Evolutionary conservation across 2,797 vertebrate genomes (phyloP).

Genomic region (Enteromius fasciolatus): DNA sequence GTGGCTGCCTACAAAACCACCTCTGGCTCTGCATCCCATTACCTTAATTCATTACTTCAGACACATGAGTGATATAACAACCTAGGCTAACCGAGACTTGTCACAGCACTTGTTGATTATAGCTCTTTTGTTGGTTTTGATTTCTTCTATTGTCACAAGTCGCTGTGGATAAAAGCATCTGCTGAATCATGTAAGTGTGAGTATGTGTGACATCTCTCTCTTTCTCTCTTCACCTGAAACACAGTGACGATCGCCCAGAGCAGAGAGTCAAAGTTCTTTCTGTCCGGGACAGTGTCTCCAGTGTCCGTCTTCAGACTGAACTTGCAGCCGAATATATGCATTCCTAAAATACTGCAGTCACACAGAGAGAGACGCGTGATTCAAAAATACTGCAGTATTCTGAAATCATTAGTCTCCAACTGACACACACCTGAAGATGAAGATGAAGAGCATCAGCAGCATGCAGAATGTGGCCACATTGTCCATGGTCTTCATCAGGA

Average conservation of each 20-base stretch:
- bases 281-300: conserved; percentile 91
- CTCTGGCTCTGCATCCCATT: too few relatives aligned
- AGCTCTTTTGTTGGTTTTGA: background rate
- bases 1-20: too few relatives aligned
- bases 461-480: conserved; percentile 99
- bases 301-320: conserved; percentile 94
- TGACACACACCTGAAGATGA: conserved; percentile 90
- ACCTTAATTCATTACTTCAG: too few relatives aligned
- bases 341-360: conserved; percentile 89
- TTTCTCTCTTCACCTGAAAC: conserved; percentile 83
- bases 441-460: conserved; percentile 97
- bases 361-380: background rate
- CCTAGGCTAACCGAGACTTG: too few relatives aligned
- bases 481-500: conserved; percentile 99
- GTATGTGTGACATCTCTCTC: background rate
- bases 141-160: background rate
- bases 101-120: background rate
- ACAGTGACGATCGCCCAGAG: conserved; percentile 97
- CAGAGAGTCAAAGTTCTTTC: conserved; percentile 96
- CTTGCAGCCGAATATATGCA: conserved; percentile 98
- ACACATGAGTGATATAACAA: too few relatives aligned
- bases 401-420: background rate
- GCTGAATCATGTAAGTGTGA: background rate
- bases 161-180: background rate
- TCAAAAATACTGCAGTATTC: background rate